Evolutionary conservation across 2,888 invertebrate species (phyloP).

Genomic region (Apodemia hepburni): DNA sequence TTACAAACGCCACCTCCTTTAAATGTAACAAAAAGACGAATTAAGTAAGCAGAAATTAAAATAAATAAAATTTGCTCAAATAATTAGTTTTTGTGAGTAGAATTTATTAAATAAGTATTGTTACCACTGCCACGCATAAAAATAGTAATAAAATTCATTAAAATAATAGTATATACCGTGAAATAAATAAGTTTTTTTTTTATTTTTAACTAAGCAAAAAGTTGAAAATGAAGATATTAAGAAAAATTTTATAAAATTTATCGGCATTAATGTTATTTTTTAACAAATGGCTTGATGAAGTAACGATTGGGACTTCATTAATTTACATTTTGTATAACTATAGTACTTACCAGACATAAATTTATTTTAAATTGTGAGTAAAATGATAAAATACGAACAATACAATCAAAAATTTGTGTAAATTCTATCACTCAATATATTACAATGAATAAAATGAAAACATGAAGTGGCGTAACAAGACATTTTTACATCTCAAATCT

Average conservation of each 20-base stretch:
- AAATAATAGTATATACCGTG: too few species aligned
- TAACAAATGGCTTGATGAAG: too few species aligned
- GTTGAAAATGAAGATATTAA: too few species aligned
- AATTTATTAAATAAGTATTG: neutral
- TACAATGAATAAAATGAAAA: neutral
- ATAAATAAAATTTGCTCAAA: neutral
- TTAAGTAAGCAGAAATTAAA: neutral
- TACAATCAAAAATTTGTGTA: neutral
- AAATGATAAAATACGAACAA: neutral
- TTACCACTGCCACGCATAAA: neutral
- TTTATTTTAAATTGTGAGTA: neutral
- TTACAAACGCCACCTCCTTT: neutral
- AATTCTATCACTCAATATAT: neutral
- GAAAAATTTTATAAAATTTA: too few species aligned
- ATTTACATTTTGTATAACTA: neutral
- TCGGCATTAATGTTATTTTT: too few species aligned
- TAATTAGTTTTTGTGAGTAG: neutral
- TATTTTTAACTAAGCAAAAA: too few species aligned
- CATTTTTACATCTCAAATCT: constrained; percentile 1
- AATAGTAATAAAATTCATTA: neutral
- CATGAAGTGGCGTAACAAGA: neutral
- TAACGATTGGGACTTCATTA: too few species aligned
- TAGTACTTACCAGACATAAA: neutral
- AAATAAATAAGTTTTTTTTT: too few species aligned
- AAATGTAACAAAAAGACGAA: neutral